Conservation (phyloP, 2,113 vertebrate genomes). For the Laticauda colubrina region DNA sequence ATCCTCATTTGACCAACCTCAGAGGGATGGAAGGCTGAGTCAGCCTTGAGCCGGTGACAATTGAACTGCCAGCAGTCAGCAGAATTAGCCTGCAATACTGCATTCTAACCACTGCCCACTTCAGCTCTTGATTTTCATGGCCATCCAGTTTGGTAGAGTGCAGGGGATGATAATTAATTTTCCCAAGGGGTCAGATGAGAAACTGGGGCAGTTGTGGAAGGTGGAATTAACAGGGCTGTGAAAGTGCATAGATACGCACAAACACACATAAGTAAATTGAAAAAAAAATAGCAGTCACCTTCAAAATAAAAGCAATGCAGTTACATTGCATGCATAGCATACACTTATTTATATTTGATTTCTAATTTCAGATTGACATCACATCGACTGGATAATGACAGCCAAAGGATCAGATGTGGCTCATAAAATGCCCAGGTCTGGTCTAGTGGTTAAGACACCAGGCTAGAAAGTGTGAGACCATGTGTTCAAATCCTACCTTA, state of each 20-base stretch:
- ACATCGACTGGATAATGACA: neutral
- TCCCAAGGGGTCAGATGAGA: neutral
- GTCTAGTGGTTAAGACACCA: neutral
- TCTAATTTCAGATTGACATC: neutral
- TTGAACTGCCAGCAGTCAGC: neutral
- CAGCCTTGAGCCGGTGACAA: neutral
- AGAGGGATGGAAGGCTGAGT: neutral
- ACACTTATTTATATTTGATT: neutral
- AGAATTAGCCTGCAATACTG: neutral
- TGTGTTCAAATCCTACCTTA: neutral
- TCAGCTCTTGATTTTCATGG: neutral
- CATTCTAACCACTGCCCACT: neutral
- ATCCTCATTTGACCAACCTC: neutral
- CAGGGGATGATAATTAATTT: neutral
- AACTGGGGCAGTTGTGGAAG: neutral
- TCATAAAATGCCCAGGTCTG: neutral
- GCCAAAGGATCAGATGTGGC: neutral
- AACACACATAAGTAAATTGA: neutral
- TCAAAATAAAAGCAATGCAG: neutral
- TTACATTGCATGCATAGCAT: neutral
- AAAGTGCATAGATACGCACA: neutral
- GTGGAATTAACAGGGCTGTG: neutral
- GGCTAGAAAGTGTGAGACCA: neutral
- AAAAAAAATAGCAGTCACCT: neutral
- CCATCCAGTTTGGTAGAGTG: neutral